phyloP scores from a whole-genome alignment of 2,797 vertebrate species.

The Prunella strophiata region DNA sequence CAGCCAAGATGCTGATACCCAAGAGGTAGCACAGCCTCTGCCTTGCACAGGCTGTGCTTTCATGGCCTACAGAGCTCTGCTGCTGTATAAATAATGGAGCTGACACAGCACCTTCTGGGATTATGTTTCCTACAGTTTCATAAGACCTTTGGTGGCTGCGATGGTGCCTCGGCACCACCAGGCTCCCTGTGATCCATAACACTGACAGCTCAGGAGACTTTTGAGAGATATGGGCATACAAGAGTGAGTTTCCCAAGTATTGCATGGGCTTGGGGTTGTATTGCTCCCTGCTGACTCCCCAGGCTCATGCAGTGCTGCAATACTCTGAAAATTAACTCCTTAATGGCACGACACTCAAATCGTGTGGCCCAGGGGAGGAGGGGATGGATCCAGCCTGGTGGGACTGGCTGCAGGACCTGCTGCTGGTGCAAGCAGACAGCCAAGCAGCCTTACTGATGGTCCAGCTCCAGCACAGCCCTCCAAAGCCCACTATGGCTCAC shows the following conservation, averaged over 20 bases:
- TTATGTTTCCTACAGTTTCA: conserved; percentile 26
- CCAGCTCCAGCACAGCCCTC: not conserved
- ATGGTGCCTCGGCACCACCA: not conserved
- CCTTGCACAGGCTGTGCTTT: not conserved
- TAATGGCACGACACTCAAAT: not conserved
- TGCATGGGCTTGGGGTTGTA: conserved; percentile 28
- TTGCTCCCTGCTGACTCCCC: conserved; percentile 31
- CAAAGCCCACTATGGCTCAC: not conserved
- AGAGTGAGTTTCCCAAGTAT: conserved; percentile 24
- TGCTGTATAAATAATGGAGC: conserved; percentile 2
- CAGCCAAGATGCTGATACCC: not conserved
- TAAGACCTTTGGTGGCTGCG: not conserved
- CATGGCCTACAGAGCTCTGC: not conserved
- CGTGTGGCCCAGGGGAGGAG: not conserved
- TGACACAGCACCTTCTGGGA: conserved; percentile 50
- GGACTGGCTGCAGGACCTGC: not conserved
- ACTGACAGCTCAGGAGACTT: conserved; percentile 8
- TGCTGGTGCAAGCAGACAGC: not conserved
- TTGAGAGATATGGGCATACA: not conserved
- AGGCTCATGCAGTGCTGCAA: not conserved
- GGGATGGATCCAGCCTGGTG: accelerated
- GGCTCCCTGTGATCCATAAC: not conserved
- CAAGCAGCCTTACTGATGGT: not conserved
- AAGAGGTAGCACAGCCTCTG: not conserved
- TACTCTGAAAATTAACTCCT: conserved; percentile 24